Evolutionary conservation across 1,140 invertebrate species (phyloP).

Genomic region (Himalopsyche phryganea): DNA sequence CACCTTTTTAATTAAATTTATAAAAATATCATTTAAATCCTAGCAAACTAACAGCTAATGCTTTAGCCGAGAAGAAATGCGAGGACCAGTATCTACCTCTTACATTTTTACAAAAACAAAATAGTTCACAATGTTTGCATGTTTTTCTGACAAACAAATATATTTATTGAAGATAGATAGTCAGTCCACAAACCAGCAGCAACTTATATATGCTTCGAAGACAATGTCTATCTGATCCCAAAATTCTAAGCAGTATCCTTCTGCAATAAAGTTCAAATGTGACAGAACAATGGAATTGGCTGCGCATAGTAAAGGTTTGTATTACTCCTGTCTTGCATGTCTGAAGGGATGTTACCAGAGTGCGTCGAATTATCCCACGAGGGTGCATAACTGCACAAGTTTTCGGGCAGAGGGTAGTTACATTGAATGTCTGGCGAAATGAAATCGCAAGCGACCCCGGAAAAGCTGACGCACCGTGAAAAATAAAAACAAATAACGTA

Average conservation of each 20-base stretch:
- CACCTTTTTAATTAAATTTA: no score
- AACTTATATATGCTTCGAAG: no score
- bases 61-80: no score
- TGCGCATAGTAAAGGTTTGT: neutral
- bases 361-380: constrained; percentile 2
- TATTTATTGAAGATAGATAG: no score
- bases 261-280: constrained; percentile 19
- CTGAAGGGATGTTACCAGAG: constrained; percentile 10
- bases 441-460: neutral
- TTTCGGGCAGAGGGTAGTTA: neutral
- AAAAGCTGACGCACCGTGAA: no score
- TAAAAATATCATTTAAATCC: no score
- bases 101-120: no score
- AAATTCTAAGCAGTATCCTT: constrained; percentile 6
- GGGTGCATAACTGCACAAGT: constrained; percentile 5
- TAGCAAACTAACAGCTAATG: no score
- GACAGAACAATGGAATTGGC: constrained; percentile 19
- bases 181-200: no score
- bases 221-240: constrained; percentile 8
- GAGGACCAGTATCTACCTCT: no score
- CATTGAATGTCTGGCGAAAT: neutral
- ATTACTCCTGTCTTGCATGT: constrained; percentile 14
- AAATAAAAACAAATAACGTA: neutral
- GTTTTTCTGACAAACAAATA: no score
- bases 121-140: no score